Evolutionary conservation across 2,888 invertebrate genomes (phyloP), one percentile per base, ranked within the genome.

Genomic region (Dichetophora obliterata): DNA sequence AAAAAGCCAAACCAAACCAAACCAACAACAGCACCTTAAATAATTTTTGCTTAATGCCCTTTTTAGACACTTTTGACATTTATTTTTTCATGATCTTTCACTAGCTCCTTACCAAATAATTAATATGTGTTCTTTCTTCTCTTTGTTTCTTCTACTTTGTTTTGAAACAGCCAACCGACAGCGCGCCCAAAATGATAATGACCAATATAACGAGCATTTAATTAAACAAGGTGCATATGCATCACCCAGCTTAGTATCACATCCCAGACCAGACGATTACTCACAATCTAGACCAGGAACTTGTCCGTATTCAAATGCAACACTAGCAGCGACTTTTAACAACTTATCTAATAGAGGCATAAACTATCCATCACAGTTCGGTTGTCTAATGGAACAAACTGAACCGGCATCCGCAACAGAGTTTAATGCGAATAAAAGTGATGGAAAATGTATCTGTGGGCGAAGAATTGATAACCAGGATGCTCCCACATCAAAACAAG

Each of bases 191-290:
- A 79, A 81, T 85, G 77, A 82, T 84, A 74, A 79, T 85, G 6
- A 82, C 83, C 75, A 81, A 84, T 71, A 84, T 84, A 75, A 83
- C 84, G 24, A 82, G 82, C 79, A 85, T 84, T 52, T 84, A 84
- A 82, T 66, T 66, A 68, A 11, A 61, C 48, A 19, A 77, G 59
- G 66, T 59, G 50, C 50, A 74, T 69, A 63, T 74, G 19, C 71
- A 63, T 27, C 50, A 63, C 27, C 63, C 34, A 59, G 65, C 22
- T 50, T 59, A 52, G 16, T 22, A 76, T 8, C 48, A 48, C 11
- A 27, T 52, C 52, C 75, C 57, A 76, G 57, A 76, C 14, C 61
- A 69, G 34, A 31, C 34, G 31, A 14, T 16, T 9, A 34, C 31
- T 5, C 66, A 22, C 11, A 24, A 65, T 14, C 27, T 31, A 37